Conservation (phyloP, 2,888 invertebrate species). For the Limnephilus auricula region DNA sequence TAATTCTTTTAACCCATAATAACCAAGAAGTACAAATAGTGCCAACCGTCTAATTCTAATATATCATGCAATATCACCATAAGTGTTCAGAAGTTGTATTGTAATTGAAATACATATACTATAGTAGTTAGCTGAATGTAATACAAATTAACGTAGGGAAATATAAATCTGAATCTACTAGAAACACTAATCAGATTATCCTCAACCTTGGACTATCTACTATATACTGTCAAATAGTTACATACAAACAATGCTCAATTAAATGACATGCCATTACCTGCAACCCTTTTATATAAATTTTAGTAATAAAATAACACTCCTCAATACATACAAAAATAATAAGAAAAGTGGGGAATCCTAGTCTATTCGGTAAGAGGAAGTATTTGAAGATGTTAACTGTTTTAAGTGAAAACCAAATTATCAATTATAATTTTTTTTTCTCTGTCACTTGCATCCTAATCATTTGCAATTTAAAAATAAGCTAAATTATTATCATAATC, state of each 20-base stretch:
- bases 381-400: not conserved
- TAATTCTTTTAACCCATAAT: not conserved
- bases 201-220: not conserved
- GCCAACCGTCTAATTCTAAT: not conserved
- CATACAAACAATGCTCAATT: not conserved
- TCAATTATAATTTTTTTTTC: too few species aligned
- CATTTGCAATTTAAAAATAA: too few species aligned
- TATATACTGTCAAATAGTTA: slow-evolving; percentile 2
- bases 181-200: not conserved
- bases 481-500: too few species aligned
- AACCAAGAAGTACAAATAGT: not conserved
- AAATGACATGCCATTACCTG: not conserved
- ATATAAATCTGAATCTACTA: not conserved
- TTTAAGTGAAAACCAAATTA: not conserved
- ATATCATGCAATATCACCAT: not conserved
- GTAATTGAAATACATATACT: not conserved
- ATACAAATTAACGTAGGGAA: not conserved
- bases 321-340: not conserved
- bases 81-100: not conserved
- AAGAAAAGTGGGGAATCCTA: not conserved
- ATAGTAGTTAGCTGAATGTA: not conserved
- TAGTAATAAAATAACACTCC: not conserved
- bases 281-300: not conserved
- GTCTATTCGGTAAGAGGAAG: not conserved
- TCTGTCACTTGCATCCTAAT: too few species aligned